Conservation (phyloP, 2,797 vertebrate genomes). For the Manis crassicaudata region DNA sequence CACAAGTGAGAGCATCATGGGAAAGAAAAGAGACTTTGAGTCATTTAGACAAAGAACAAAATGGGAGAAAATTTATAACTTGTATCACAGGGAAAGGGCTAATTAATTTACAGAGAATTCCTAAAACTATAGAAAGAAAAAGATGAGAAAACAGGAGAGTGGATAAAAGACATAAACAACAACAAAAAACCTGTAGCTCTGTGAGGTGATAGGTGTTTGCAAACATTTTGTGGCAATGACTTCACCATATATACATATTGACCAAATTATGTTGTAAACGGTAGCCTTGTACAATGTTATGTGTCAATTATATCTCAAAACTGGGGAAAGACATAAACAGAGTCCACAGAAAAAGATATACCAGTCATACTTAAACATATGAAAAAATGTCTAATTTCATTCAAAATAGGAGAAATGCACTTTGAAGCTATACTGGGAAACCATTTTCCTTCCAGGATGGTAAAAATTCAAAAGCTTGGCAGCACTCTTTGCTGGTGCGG, state of each 20-base stretch:
- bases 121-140: not conserved
- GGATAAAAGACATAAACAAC: not conserved
- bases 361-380: not conserved
- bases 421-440: not conserved
- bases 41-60: not conserved
- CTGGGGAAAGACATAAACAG: not conserved
- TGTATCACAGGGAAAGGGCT: not conserved
- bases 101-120: not conserved
- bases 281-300: not conserved
- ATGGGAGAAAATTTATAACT: not conserved
- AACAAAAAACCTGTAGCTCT: not conserved
- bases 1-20: not conserved
- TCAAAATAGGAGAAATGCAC: not conserved
- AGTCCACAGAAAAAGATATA: not conserved
- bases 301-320: not conserved
- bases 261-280: not conserved
- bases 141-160: not conserved
- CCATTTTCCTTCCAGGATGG: not conserved
- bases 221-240: not conserved
- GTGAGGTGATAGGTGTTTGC: not conserved
- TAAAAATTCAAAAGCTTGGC: not conserved
- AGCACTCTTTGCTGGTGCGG: too few relatives aligned
- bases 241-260: not conserved
- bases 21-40: not conserved
- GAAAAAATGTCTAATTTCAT: not conserved